These are phyloP conservation scores for Zaprionus nigranus DNA, from an alignment of 1,140 invertebrate species.

Conservation along the genomic window DNA sequence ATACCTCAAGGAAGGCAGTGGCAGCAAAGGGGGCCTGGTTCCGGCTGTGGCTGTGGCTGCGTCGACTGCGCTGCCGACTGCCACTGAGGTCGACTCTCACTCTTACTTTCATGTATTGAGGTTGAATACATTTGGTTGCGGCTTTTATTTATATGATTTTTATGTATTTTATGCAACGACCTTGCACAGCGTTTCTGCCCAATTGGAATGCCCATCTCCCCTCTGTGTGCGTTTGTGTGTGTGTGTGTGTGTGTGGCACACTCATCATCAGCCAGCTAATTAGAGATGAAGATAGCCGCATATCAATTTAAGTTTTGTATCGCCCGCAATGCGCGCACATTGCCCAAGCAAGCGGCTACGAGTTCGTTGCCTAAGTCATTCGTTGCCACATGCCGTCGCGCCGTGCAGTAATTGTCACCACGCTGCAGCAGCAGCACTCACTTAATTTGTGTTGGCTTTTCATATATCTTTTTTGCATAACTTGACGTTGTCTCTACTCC, in stretches of 20 bases:
- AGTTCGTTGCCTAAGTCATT: constrained; percentile 80
- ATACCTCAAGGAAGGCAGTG: not conserved
- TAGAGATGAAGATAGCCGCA: constrained; percentile 40
- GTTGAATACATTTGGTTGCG: constrained; percentile 54
- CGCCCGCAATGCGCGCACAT: constrained; percentile 20
- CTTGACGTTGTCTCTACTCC: constrained; percentile 13
- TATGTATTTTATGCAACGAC: constrained; percentile 82
- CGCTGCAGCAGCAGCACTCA: constrained; percentile 37
- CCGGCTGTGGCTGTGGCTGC: constrained; percentile 60
- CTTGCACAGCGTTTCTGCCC: constrained; percentile 67
- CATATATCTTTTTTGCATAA: constrained; percentile 66
- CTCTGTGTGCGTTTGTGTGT: not conserved
- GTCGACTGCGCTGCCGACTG: constrained; percentile 55
- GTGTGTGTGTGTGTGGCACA: constrained; percentile 20
- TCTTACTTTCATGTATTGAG: constrained; percentile 21
- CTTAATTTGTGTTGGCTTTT: constrained; percentile 49
- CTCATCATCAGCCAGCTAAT: constrained; percentile 49
- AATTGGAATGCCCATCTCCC: not conserved
- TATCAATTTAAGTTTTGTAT: constrained; percentile 19
- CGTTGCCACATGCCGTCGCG: constrained; percentile 33
- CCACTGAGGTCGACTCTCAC: constrained; percentile 49
- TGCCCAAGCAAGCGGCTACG: not conserved
- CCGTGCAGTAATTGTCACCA: constrained; percentile 32
- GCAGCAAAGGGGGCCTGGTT: constrained; percentile 40
- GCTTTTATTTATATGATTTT: constrained; percentile 74